phyloP scores from a whole-genome alignment of 2,113 vertebrate species.

The Menidia beryllina region DNA sequence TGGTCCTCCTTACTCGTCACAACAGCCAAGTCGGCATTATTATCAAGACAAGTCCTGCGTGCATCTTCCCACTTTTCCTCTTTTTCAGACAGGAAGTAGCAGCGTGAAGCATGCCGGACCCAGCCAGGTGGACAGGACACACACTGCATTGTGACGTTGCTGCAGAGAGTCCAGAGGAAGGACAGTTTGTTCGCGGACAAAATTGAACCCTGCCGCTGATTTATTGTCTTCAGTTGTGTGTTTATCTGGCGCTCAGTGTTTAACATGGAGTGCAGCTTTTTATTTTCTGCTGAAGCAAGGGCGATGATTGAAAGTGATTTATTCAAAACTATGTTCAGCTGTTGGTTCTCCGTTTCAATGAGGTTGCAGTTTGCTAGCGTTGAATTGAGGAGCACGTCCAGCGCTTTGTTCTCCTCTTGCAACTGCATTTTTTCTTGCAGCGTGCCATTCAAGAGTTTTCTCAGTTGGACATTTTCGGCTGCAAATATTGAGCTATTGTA shows the following conservation, averaged over 20 bases:
- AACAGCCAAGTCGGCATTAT: slow-evolving; percentile 7
- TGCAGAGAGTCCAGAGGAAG: slow-evolving; percentile 18
- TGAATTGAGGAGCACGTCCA: too few species aligned
- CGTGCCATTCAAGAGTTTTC: not conserved
- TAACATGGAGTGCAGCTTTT: not conserved
- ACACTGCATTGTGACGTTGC: slow-evolving; percentile 2
- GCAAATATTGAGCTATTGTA: not conserved
- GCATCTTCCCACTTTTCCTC: not conserved
- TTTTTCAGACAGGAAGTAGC: slow-evolving; percentile 4
- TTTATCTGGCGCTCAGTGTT: not conserved
- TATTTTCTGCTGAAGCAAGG: not conserved
- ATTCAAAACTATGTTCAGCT: too few species aligned
- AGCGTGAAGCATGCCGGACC: not conserved
- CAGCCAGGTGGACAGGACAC: slow-evolving; percentile 15
- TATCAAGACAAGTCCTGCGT: not conserved
- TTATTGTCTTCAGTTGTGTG: not conserved
- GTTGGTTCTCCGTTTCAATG: too few species aligned
- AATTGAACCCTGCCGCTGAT: not conserved
- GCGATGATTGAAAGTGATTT: too few species aligned
- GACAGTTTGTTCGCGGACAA: slow-evolving; percentile 6
- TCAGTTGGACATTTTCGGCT: not conserved
- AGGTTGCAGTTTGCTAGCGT: too few species aligned
- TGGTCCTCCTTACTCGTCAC: not conserved
- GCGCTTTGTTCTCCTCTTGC: too few species aligned
- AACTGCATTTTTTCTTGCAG: not conserved